phyloP scores from a whole-genome alignment of 1,140 invertebrate species.

The Drosophila ohnishii region DNA sequence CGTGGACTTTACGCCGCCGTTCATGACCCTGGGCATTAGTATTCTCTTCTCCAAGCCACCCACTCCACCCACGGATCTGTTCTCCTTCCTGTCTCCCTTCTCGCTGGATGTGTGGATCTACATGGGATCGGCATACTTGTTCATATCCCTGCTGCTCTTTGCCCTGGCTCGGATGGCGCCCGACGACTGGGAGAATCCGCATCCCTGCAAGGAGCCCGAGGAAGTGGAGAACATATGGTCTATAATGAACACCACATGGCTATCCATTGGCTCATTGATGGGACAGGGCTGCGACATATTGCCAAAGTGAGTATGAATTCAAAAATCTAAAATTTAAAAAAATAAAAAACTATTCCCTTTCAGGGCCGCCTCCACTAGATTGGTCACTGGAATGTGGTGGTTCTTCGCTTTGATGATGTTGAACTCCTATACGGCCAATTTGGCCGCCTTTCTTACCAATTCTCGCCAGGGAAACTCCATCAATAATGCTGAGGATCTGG shows the following conservation, averaged over 20 bases:
- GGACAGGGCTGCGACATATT: constrained; percentile 91
- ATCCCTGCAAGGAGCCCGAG: constrained; percentile 92
- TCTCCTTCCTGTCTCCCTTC: constrained; percentile 94
- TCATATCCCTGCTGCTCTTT: constrained; percentile 93
- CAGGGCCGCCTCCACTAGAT: constrained; percentile 91
- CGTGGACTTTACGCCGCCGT: constrained; percentile 95
- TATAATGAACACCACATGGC: constrained; percentile 90
- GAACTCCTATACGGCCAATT: constrained; percentile 97
- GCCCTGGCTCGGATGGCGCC: constrained; percentile 89
- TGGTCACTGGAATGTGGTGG: constrained; percentile 96
- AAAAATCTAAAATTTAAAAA: no score
- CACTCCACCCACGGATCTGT: constrained; percentile 89
- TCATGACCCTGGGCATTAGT: constrained; percentile 93
- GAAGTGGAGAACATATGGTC: constrained; percentile 92
- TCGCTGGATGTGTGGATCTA: constrained; percentile 96
- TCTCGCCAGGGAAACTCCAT: constrained; percentile 93
- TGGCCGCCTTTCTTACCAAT: constrained; percentile 96
- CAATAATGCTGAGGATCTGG: constrained; percentile 94
- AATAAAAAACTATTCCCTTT: not conserved
- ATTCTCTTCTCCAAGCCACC: constrained; percentile 90
- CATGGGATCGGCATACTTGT: constrained; percentile 93
- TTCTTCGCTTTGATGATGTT: constrained; percentile 98
- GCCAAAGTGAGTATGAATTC: constrained; percentile 82
- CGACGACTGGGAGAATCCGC: constrained; percentile 94
- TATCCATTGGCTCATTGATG: constrained; percentile 92